A percentile compares a stretch with the other conserved stretches of the same genome.
phyloP scores from a whole-genome alignment of 2,113 vertebrate genomes.

The Neodon shergylaensis region DNA sequence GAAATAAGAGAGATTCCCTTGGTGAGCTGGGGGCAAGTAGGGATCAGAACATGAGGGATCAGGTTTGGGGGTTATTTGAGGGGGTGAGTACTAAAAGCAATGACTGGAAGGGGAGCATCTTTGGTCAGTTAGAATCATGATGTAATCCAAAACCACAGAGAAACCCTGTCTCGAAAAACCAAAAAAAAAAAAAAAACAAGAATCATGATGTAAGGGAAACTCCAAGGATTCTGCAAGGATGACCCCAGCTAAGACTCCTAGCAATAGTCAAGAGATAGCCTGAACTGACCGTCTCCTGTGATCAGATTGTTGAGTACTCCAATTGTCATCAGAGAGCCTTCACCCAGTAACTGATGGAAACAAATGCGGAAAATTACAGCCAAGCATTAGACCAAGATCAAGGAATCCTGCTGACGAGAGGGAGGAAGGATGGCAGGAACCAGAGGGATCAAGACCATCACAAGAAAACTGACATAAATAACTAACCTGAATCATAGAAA shows the following conservation, averaged over 20 bases:
- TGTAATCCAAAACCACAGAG: too few relatives aligned
- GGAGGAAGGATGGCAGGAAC: not conserved
- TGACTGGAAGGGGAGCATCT: not conserved
- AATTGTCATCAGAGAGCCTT: not conserved
- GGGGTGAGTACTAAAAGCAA: too few relatives aligned
- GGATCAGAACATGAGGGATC: not conserved
- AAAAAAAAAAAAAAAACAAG: too few relatives aligned
- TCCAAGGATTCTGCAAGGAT: not conserved
- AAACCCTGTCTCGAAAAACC: too few relatives aligned
- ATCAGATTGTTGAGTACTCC: not conserved
- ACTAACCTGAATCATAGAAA: not conserved
- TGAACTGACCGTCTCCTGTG: not conserved
- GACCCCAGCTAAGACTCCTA: not conserved
- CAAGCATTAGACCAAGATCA: not conserved
- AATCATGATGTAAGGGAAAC: not conserved
- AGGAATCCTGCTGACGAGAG: not conserved
- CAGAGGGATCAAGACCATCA: not conserved
- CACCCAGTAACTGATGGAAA: not conserved
- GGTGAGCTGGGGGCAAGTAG: not conserved
- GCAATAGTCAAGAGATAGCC: not conserved
- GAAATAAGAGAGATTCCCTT: not conserved
- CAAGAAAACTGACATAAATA: not conserved
- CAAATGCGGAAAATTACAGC: not conserved
- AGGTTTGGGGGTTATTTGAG: not conserved
- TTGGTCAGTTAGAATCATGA: not conserved